A percentile compares a stretch with the other conserved stretches of the same genome.
These are phyloP conservation scores for Acestrorhynchus altus DNA, from an alignment of 2,797 vertebrate genomes.

Conservation along the genomic window DNA sequence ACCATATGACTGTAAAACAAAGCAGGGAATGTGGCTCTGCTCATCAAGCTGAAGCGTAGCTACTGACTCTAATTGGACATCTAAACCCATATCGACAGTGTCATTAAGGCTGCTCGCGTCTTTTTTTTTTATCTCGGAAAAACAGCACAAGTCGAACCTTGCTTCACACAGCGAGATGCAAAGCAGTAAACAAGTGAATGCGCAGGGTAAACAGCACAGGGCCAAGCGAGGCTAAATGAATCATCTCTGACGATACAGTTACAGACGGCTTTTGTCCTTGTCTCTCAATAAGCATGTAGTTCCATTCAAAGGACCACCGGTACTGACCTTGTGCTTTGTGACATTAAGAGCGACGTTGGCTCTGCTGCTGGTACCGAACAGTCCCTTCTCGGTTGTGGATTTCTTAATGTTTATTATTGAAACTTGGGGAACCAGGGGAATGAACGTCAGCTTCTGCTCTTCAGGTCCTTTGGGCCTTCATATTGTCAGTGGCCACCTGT, in stretches of 20 bases:
- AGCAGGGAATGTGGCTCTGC: background rate
- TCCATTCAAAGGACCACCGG: constrained; percentile 26
- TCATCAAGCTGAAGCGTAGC: background rate
- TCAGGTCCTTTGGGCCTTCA: constrained; percentile 60
- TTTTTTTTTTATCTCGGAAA: background rate
- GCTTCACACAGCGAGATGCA: background rate
- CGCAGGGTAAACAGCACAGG: background rate
- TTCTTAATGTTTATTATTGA: constrained; percentile 30
- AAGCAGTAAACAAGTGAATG: background rate
- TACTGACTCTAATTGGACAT: background rate
- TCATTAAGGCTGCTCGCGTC: background rate
- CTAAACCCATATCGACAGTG: background rate
- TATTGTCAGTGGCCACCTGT: constrained; percentile 75
- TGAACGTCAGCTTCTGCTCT: constrained; percentile 22
- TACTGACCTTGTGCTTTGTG: constrained; percentile 34
- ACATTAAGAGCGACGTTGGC: constrained; percentile 44
- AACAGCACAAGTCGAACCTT: background rate
- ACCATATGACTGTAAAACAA: background rate
- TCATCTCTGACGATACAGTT: constrained; percentile 5
- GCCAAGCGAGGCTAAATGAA: background rate
- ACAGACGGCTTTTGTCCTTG: background rate
- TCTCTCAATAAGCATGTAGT: constrained; percentile 9
- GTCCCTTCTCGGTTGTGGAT: constrained; percentile 5
- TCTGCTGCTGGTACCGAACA: constrained; percentile 47
- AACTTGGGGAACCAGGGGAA: background rate